Base-by-base conservation (phyloP, 1,140 invertebrate genomes). In the Listronotus oregonensis region DNA sequence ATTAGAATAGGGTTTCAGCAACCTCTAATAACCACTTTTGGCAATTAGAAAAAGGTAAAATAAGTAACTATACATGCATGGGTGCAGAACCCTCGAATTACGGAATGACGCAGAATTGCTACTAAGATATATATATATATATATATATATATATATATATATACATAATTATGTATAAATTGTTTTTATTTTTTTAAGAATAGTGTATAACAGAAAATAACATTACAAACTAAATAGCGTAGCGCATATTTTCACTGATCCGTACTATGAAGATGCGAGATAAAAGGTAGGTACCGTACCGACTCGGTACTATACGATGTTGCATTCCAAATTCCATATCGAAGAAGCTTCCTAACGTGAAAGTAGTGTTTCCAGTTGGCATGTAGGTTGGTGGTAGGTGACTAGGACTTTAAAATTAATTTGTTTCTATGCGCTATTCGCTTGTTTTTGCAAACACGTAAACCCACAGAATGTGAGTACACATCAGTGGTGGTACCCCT, bases 321-420 rank as follows among this genome's bases (percentile, higher is more conserved):
- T 65, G 63, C 63, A 58, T 57, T 65, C 63, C 63, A 58, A 65
- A 73, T 73, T 73, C 71, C 71, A 63, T 57, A 51, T 51, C 60
- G 71, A 73, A 73, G 71, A 73, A 70, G 71, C 71, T 68, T 73
- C 71, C 56, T 65, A 56, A 68, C 65, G 71, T 73, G 71, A 73
- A 73, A 73, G 71, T 73, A 73, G 69, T 70, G 68, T 71, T 73
- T 68, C 69, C 56, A 54, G 32, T 67, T 64, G 42, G 50, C 70
- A 66, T 68, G 61, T 72, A 70, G 62, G 70, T 68, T 60, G 66
- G 68, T 67, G 65, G 70, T 67, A 69, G 68, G 64, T 68, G 71
- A 72, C 56, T 66, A 63, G 67, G 27, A 18, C 56, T 44, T 44
- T 57, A 15, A 57, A 57, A 57, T 57, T 44, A 57, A 57, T 44